Percentiles rank a stretch among this genome's conserved stretches.
Conservation (phyloP, 2,797 vertebrate genomes). For the Anas flavirostris region DNA sequence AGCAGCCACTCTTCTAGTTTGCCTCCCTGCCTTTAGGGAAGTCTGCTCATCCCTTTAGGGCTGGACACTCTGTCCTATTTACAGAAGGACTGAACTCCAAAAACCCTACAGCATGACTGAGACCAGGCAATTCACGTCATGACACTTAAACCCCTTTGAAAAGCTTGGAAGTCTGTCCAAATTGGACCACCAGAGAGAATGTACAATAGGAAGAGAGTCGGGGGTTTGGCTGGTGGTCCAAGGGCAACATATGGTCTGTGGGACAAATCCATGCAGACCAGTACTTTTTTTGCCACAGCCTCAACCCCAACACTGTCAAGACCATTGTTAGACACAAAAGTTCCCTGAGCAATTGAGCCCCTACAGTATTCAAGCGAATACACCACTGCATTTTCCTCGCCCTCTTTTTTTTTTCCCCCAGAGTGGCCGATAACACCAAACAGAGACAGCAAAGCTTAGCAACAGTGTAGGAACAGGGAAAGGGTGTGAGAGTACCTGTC, state of each 20-base stretch:
- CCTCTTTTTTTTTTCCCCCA: neutral
- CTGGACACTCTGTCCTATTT: neutral
- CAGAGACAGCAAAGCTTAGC: neutral
- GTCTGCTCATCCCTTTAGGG: neutral
- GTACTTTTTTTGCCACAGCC: neutral
- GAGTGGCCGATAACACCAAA: neutral
- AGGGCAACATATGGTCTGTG: accelerated
- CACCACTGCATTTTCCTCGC: neutral
- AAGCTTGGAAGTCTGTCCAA: neutral
- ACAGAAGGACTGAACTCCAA: neutral
- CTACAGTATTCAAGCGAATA: neutral
- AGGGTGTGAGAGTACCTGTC: neutral
- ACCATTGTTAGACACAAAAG: neutral
- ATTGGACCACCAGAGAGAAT: neutral
- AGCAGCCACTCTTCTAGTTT: neutral
- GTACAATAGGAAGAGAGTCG: neutral
- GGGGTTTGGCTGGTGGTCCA: neutral
- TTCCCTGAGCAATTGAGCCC: neutral
- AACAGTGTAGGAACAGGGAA: neutral
- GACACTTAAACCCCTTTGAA: neutral
- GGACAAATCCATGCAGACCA: neutral
- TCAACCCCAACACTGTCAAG: neutral
- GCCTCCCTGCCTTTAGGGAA: neutral
- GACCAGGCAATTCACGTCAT: neutral
- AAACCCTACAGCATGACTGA: neutral